Evolutionary conservation across 1,140 invertebrate genomes (phyloP), one percentile per base, ranked within the genome.

Genomic region (Drosophila repletoides): DNA sequence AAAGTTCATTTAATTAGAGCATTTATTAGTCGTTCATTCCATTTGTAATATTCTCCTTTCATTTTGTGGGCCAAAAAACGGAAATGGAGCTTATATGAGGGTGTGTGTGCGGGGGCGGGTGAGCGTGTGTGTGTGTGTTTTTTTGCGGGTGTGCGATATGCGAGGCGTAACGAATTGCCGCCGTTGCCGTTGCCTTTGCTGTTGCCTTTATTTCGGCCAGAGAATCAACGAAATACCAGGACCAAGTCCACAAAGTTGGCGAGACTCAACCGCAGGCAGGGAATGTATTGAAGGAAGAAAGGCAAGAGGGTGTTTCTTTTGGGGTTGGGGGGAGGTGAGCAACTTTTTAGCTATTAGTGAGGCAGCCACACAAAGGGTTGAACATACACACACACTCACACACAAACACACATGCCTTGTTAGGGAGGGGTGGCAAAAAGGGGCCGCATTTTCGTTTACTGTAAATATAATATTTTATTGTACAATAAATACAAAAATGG

Each of bases 391-490:
- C 19, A 41, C n/a, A 33, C 12, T 5, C 2, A 9, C n/a, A 29
- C 31, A 29, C n/a, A 31, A 31, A 12, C 17, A 55, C 22, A 70
- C 43, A 59, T 5, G 49, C 22, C 51, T 17, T 24, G 24, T n/a
- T n/a, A 17, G 9, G 36, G 7, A 0, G 28, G 6, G 19, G 10
- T 22, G 31, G 3, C 12, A 46, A 58, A 52, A 68, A 36, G 43
- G 46, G 56, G 52, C 55, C 46, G 41, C 63, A 72, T 72, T 79
- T 80, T 72, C 60, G 64, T 75, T 68, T 66, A 80, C 75, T 80
- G 80, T 87, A 80, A 86, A 86, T 86, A 86, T 86, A 76, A 86
- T 86, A 87, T 86, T 86, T 86, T 86, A 86, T 86, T 86, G 72
- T 76, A 67, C 72, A 86, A 80, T 76, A 86, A 76, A 80, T 66